Evolutionary conservation across 2,888 invertebrate species (phyloP).

Genomic region (Chaetogeoica ovagalla): DNA sequence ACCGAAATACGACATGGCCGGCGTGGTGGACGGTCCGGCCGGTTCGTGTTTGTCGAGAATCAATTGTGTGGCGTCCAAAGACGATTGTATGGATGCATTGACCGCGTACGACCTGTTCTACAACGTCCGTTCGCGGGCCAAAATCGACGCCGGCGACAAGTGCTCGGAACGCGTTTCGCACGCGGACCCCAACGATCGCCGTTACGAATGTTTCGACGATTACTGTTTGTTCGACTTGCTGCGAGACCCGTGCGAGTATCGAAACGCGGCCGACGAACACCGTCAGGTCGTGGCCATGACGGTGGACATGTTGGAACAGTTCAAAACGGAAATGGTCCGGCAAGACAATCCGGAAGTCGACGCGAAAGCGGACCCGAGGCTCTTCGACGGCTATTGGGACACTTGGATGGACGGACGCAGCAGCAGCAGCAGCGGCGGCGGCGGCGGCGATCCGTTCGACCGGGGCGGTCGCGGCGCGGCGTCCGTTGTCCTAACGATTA

Average conservation of each 20-base stretch:
- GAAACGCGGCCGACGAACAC: constrained; percentile 37
- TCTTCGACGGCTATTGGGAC: constrained; percentile 44
- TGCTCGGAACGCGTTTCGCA: constrained; percentile 21
- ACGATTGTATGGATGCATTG: constrained; percentile 33
- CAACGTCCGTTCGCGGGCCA: constrained; percentile 32
- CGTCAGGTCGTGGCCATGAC: constrained; percentile 5
- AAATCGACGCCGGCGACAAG: not conserved
- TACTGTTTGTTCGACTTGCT: constrained; percentile 51
- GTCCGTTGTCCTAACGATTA: too few species aligned
- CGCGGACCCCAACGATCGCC: not conserved
- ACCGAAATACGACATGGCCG: constrained; percentile 21
- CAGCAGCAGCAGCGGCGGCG: not conserved
- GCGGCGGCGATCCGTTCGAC: not conserved
- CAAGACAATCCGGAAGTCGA: constrained; percentile 9
- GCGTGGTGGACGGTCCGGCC: not conserved
- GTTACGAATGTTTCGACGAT: constrained; percentile 32
- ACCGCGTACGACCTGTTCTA: constrained; percentile 16
- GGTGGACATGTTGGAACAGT: constrained; percentile 9
- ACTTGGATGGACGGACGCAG: constrained; percentile 55
- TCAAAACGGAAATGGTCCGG: constrained; percentile 11
- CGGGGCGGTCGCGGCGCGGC: too few species aligned
- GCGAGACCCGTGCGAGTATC: constrained; percentile 51
- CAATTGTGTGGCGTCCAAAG: constrained; percentile 25
- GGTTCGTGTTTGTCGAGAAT: constrained; percentile 33
- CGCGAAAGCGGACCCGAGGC: constrained; percentile 31